Evolutionary conservation across 2,113 vertebrate species (phyloP).

Genomic region (Dasypus novemcinctus): DNA sequence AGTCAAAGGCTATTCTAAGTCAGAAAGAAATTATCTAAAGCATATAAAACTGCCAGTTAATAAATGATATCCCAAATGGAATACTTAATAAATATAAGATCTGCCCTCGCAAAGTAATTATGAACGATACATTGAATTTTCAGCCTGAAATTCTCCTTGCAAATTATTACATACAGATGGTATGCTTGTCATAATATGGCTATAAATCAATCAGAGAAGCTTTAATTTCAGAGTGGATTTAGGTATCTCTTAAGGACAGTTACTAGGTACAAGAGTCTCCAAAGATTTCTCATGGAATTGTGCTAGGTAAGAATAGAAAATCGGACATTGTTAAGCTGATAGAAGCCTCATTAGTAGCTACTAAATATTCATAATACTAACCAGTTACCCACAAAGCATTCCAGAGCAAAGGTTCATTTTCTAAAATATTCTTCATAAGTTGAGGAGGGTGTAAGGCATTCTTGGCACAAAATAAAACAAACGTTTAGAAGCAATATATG

Average conservation of each 20-base stretch:
- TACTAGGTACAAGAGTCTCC: slow-evolving; percentile 61
- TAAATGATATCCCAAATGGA: slow-evolving; percentile 55
- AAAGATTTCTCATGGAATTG: slow-evolving; percentile 78
- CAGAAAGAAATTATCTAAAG: slow-evolving; percentile 59
- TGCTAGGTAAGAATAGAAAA: slow-evolving; percentile 71
- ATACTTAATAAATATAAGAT: slow-evolving; percentile 54
- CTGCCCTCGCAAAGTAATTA: slow-evolving; percentile 11
- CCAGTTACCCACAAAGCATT: slow-evolving; percentile 11
- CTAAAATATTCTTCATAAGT: slow-evolving; percentile 49
- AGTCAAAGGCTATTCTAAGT: slow-evolving; percentile 44
- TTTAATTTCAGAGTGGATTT: background rate
- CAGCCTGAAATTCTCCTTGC: slow-evolving; percentile 11
- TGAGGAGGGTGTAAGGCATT: slow-evolving; percentile 39
- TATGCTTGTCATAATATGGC: background rate
- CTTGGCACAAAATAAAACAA: slow-evolving; percentile 69
- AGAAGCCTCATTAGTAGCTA: slow-evolving; percentile 20
- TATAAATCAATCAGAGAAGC: background rate
- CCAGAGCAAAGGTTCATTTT: slow-evolving; percentile 11
- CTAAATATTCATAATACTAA: slow-evolving; percentile 51
- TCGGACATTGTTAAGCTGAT: slow-evolving; percentile 74
- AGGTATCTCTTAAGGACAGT: background rate
- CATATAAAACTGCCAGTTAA: slow-evolving; percentile 56
- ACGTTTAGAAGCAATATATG: slow-evolving; percentile 65
- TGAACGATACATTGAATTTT: slow-evolving; percentile 39
- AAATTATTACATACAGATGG: slow-evolving; percentile 31